Evolutionary conservation across 2,797 vertebrate genomes (phyloP), one percentile per base, ranked within the genome.

Genomic region (Glossophaga mutica): DNA sequence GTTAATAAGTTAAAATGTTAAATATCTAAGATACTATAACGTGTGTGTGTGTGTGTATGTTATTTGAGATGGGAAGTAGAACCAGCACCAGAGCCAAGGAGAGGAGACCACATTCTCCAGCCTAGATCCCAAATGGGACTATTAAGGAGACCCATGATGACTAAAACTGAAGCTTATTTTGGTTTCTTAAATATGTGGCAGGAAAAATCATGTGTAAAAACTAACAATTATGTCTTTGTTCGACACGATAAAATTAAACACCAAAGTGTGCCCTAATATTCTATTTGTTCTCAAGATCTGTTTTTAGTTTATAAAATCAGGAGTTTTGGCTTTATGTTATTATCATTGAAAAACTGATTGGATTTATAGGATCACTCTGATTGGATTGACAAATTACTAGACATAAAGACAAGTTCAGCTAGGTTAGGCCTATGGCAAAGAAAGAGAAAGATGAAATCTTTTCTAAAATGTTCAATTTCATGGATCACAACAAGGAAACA

Each of bases 301-400:
- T 90, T 93, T 97, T 82, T 70, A 84, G 68, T 81, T 97, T 19
- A 90, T 62, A 95, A 70, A 71, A 85, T 94, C 88, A 97, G 90
- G 55, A 6, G 9, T 59, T 84, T 55, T 59, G 24, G 21, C 55
- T 21, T 90, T 21, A 85, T 74, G 5, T 71, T 62, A 8, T 77
- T 67, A 73, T 19, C 55, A 5, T 12, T 32, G 57, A 93, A 81
- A 97, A 95, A 88, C 29, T n/a, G 50, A 26, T 37, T 55, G 14
- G 50, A 37, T 79, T 78, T n/a, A 55, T 26, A 26, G 34, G 21
- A 52, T 52, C 52, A 6, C 12, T 59, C 12, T 34, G 32, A 12
- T 86, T 37, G 15, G 29, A 14, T 34, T 50, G 79, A 96, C 77
- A 84, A 68, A 76, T 70, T 55, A 95, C 52, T 4, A 81, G 32